Conservation (phyloP, 2,888 invertebrate species). For the Heliconius aoede region DNA sequence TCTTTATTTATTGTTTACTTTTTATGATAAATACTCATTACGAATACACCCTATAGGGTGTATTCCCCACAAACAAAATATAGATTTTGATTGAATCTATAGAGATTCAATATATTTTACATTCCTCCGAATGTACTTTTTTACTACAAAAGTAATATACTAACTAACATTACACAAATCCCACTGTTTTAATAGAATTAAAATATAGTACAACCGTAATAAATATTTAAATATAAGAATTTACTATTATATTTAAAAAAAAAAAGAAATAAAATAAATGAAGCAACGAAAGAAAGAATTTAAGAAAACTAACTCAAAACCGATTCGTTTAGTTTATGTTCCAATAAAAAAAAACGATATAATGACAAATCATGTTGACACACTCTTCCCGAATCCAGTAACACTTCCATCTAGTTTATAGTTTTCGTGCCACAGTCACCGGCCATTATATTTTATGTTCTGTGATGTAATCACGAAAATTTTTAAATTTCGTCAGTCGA, state of each 20-base stretch:
- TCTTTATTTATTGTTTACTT: too few species aligned
- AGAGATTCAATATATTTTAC: too few species aligned
- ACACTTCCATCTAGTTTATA: slow-evolving; percentile 55
- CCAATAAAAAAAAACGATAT: slow-evolving; percentile 21
- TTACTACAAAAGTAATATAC: too few species aligned
- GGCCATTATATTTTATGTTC: slow-evolving; percentile 70
- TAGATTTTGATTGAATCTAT: too few species aligned
- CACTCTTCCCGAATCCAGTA: slow-evolving; percentile 37
- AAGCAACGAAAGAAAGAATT: background rate
- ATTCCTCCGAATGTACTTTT: too few species aligned
- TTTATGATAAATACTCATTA: too few species aligned
- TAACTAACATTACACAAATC: too few species aligned
- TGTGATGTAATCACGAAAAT: slow-evolving; percentile 50
- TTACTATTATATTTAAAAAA: background rate
- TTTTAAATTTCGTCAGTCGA: slow-evolving; percentile 50
- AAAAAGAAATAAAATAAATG: background rate
- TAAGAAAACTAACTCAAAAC: background rate
- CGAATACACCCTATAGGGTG: too few species aligned
- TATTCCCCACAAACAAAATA: too few species aligned
- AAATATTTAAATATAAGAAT: background rate
- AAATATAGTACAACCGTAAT: too few species aligned
- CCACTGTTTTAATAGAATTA: too few species aligned
- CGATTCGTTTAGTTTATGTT: slow-evolving; percentile 1
- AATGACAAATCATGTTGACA: slow-evolving; percentile 23
- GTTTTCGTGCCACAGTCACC: slow-evolving; percentile 62